Evolutionary conservation across 2,113 vertebrate species (phyloP).

Genomic region (Tylochromis polylepis): DNA sequence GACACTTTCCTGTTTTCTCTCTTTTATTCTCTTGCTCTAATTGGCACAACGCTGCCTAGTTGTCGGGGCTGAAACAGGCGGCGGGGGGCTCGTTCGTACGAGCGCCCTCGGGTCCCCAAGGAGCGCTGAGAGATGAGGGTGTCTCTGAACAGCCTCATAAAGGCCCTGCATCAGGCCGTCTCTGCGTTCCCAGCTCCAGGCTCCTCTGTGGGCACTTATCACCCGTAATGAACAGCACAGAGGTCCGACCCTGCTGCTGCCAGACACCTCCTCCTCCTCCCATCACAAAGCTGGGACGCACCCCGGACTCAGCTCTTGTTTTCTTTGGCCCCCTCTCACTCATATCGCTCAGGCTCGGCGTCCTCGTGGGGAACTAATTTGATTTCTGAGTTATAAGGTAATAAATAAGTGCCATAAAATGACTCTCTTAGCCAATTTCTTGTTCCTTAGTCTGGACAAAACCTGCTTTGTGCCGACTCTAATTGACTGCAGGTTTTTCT

Average conservation of each 20-base stretch:
- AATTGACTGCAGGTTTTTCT: conserved; percentile 69
- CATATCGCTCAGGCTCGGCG: conserved; percentile 45
- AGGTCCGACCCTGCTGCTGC: conserved; percentile 2
- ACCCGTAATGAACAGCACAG: conserved; percentile 64
- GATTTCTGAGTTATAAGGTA: conserved; percentile 71
- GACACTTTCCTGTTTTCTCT: background rate
- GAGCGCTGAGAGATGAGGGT: conserved; percentile 42
- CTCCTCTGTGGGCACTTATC: conserved; percentile 65
- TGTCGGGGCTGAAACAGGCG: background rate
- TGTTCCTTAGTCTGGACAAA: conserved; percentile 40
- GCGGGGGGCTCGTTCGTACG: conserved; percentile 27
- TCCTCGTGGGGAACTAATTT: conserved; percentile 71
- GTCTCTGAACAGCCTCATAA: conserved; percentile 52
- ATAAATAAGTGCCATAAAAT: conserved; percentile 75
- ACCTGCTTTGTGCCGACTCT: conserved; percentile 58
- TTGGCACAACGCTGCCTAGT: background rate
- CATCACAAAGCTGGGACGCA: background rate
- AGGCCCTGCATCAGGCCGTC: conserved; percentile 2
- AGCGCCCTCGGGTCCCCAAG: conserved; percentile 23
- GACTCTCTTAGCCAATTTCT: conserved; percentile 8
- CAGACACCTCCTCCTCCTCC: background rate
- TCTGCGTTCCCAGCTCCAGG: background rate
- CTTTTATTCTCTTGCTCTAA: background rate
- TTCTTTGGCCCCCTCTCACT: conserved; percentile 55
- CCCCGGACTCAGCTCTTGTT: conserved; percentile 27